Percentiles rank a stretch among this genome's conserved stretches.
Evolutionary conservation across 2,113 vertebrate genomes (phyloP).

Genomic region (Pagrus major): DNA sequence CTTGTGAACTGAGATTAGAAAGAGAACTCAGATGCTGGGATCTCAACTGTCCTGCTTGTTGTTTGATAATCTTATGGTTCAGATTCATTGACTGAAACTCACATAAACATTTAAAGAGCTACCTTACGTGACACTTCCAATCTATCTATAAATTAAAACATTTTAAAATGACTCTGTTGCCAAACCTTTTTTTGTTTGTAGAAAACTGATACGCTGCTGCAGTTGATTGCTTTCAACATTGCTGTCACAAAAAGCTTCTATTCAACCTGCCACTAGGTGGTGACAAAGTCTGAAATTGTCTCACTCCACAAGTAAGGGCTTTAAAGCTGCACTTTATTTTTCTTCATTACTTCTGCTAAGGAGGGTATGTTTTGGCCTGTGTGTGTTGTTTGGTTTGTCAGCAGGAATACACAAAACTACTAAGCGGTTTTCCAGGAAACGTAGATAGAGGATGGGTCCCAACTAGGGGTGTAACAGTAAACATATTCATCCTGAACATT

Average conservation of each 20-base stretch:
- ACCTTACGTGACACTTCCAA: no score
- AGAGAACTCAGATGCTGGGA: background rate
- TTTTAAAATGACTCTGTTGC: no score
- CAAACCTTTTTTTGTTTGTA: background rate
- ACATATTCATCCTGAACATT: no score
- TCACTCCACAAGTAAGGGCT: background rate
- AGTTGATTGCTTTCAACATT: background rate
- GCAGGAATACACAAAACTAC: no score
- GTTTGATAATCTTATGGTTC: background rate
- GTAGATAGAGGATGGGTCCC: no score
- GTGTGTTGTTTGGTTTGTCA: no score
- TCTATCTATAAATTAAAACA: no score
- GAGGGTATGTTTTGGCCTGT: no score
- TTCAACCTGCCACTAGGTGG: background rate
- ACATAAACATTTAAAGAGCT: background rate
- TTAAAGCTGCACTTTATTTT: background rate
- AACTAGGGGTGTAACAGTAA: no score
- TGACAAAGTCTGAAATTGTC: background rate
- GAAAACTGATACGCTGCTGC: background rate
- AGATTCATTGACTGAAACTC: background rate
- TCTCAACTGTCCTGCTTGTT: background rate
- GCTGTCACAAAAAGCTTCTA: background rate
- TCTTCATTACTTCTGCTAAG: no score
- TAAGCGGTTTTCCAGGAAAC: no score
- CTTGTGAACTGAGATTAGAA: constrained; percentile 15